A percentile compares a stretch with the other conserved stretches of the same genome.
Evolutionary conservation across 1,140 invertebrate genomes (phyloP).

Genomic region (Dendrolimus kikuchii): DNA sequence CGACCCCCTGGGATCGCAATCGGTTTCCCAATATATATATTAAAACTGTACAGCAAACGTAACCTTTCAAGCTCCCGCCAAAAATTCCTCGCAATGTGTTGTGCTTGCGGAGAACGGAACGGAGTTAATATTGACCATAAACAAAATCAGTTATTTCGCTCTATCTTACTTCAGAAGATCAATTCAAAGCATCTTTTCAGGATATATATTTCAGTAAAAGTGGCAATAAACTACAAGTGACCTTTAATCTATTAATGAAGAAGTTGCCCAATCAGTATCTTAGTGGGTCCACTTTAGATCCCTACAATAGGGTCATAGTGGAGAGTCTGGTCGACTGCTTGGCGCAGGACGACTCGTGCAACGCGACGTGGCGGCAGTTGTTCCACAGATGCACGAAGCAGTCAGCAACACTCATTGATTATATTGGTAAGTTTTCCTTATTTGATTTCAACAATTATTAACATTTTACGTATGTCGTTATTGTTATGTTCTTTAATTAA

Average conservation of each 20-base stretch:
- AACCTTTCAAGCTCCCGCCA: no score
- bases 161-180: not conserved
- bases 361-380: slow-evolving; percentile 58
- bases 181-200: slow-evolving; percentile 22
- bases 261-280: slow-evolving; percentile 62
- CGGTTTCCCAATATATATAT: no score
- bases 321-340: slow-evolving; percentile 50
- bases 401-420: slow-evolving; percentile 54
- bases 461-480: no score
- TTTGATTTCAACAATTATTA: not conserved
- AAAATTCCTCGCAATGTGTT: no score
- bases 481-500: no score
- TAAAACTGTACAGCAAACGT: no score
- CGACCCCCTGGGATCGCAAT: no score
- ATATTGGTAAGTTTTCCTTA: slow-evolving; percentile 41
- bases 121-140: not conserved
- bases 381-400: slow-evolving; percentile 59
- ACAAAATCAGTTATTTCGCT: not conserved
- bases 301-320: slow-evolving; percentile 46
- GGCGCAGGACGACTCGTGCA: slow-evolving; percentile 49
- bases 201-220: slow-evolving; percentile 59
- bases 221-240: slow-evolving; percentile 61
- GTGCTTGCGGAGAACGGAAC: no score
- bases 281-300: slow-evolving; percentile 36
- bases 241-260: slow-evolving; percentile 64